These are phyloP conservation scores for Oreochromis niloticus DNA, from an alignment of 2,113 vertebrate species.

Conservation along the genomic window DNA sequence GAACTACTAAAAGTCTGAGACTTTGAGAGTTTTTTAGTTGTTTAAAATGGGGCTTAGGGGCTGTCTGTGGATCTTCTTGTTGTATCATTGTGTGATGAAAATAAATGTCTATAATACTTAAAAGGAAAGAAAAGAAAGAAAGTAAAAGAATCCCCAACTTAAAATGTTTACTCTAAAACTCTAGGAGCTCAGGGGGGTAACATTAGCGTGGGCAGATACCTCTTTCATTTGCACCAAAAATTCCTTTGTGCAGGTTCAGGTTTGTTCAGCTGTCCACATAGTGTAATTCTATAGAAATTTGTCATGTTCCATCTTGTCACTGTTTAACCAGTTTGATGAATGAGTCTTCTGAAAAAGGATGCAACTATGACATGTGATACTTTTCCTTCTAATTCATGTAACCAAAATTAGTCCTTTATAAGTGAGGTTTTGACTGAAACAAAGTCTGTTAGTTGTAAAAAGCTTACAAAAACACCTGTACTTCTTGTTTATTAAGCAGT, in stretches of 20 bases:
- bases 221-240: not conserved
- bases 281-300: not conserved
- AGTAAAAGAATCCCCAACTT: not conserved
- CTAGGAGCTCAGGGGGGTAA: too few species aligned
- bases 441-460: not conserved
- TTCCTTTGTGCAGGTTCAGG: not conserved
- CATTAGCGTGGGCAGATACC: fast-evolving
- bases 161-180: not conserved
- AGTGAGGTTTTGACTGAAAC: too few species aligned
- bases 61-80: not conserved
- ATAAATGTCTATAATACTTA: not conserved
- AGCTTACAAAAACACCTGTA: not conserved
- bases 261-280: not conserved
- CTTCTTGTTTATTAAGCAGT: not conserved
- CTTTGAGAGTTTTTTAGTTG: not conserved
- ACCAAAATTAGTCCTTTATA: too few species aligned
- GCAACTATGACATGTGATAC: not conserved
- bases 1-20: not conserved
- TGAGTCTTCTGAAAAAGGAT: not conserved
- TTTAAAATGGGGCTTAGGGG: not conserved
- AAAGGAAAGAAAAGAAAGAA: too few species aligned
- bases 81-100: not conserved
- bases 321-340: not conserved
- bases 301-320: not conserved
- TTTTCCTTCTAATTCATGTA: not conserved